Evolutionary conservation across 2,888 invertebrate genomes (phyloP).

Genomic region (Meiosimyza platycephala): DNA sequence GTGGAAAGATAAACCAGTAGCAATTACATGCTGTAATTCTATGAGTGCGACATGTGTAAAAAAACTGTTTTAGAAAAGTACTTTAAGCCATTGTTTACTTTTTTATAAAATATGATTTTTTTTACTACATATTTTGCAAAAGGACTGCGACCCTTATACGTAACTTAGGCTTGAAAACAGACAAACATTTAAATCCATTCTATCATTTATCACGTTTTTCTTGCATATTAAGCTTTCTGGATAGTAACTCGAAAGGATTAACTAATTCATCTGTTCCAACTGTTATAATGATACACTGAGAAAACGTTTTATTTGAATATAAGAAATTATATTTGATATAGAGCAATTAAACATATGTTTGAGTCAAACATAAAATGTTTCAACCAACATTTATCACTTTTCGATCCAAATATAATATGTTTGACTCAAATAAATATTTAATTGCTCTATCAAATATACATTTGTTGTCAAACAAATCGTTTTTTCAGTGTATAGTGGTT

Average conservation of each 20-base stretch:
- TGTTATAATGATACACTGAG: too few relatives aligned
- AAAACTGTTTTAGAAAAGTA: conserved; percentile 60
- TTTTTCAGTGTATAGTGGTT: too few relatives aligned
- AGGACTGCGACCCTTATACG: background rate
- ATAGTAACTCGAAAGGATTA: conserved; percentile 16
- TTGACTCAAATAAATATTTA: too few relatives aligned
- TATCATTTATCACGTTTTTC: conserved; percentile 49
- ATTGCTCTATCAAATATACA: too few relatives aligned
- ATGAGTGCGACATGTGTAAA: conserved; percentile 64
- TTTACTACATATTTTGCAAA: background rate
- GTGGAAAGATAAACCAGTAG: conserved; percentile 23
- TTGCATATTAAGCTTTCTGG: conserved; percentile 14
- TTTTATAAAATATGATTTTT: conserved; percentile 49
- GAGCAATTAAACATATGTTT: too few relatives aligned
- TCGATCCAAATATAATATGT: too few relatives aligned
- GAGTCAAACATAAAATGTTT: too few relatives aligned
- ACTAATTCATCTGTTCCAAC: conserved; percentile 27
- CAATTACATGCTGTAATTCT: conserved; percentile 63
- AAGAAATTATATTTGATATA: too few relatives aligned
- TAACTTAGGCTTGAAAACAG: background rate
- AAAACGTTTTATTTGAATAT: too few relatives aligned
- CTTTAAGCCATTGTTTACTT: conserved; percentile 64
- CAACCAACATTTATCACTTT: too few relatives aligned
- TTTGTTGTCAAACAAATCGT: too few relatives aligned
- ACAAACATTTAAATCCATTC: conserved; percentile 49